phyloP scores from a whole-genome alignment of 2,888 invertebrate species.

The Apotomis capreana region DNA sequence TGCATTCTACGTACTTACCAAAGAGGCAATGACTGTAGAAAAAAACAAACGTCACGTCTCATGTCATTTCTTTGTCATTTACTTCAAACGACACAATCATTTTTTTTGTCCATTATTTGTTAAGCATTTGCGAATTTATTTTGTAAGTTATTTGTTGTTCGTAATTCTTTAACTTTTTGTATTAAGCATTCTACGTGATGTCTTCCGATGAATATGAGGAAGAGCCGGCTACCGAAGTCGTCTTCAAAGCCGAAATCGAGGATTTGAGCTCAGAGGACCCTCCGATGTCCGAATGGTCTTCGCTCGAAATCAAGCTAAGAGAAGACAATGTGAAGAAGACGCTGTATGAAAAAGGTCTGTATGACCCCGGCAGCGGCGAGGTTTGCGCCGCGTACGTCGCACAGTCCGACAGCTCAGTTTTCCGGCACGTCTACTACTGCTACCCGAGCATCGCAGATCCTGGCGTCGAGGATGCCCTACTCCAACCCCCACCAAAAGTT shows the following conservation, averaged over 20 bases:
- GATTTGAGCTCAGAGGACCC: constrained; percentile 62
- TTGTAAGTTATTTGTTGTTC: no score
- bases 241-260: constrained; percentile 45
- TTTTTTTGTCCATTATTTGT: constrained; percentile 1
- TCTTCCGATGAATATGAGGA: constrained; percentile 39
- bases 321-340: constrained; percentile 56
- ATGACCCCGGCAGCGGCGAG: constrained; percentile 64
- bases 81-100: not conserved
- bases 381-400: constrained; percentile 63
- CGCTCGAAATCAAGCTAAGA: constrained; percentile 52
- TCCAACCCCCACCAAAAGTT: constrained; percentile 51
- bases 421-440: constrained; percentile 64
- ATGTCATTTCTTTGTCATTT: not conserved
- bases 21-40: not conserved
- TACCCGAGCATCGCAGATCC: constrained; percentile 71
- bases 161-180: not conserved
- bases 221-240: constrained; percentile 37
- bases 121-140: constrained; percentile 3
- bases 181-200: not conserved
- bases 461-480: constrained; percentile 63
- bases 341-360: constrained; percentile 55
- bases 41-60: not conserved
- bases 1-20: not conserved
- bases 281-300: constrained; percentile 69
- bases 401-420: constrained; percentile 63